phyloP scores from a whole-genome alignment of 1,140 invertebrate species.

The Heliconius hewitsoni region DNA sequence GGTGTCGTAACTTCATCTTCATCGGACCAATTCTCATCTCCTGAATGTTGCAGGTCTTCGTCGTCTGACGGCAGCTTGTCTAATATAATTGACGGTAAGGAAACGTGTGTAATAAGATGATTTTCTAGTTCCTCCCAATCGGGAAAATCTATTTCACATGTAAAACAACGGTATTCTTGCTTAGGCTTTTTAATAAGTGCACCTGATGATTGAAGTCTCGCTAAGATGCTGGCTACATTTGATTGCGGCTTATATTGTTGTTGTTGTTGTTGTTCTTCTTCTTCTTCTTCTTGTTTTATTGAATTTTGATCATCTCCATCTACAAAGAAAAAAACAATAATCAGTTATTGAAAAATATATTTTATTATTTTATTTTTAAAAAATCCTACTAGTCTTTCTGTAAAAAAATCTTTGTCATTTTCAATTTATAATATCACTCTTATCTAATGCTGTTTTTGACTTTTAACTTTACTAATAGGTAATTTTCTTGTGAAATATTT shows the following conservation, averaged over 20 bases:
- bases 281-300: constrained; percentile 15
- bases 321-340: constrained; percentile 38
- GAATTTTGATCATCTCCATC: constrained; percentile 52
- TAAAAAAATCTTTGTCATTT: no score
- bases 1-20: constrained; percentile 56
- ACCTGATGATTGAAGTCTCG: constrained; percentile 61
- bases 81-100: constrained; percentile 60
- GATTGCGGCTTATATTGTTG: constrained; percentile 28
- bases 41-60: constrained; percentile 59
- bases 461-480: no score
- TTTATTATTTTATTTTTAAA: no score
- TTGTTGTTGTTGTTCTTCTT: constrained; percentile 9
- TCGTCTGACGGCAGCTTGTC: constrained; percentile 73
- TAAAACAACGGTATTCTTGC: constrained; percentile 62
- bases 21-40: constrained; percentile 73
- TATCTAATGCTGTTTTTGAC: no score
- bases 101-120: constrained; percentile 70
- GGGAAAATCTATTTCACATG: constrained; percentile 60
- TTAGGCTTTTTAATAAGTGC: constrained; percentile 68
- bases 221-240: constrained; percentile 62
- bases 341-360: no score
- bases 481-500: no score
- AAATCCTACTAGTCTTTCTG: no score
- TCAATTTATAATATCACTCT: no score
- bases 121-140: constrained; percentile 65